Base-by-base conservation (phyloP, 2,888 invertebrate genomes). In the Platycnemis pennipes region DNA sequence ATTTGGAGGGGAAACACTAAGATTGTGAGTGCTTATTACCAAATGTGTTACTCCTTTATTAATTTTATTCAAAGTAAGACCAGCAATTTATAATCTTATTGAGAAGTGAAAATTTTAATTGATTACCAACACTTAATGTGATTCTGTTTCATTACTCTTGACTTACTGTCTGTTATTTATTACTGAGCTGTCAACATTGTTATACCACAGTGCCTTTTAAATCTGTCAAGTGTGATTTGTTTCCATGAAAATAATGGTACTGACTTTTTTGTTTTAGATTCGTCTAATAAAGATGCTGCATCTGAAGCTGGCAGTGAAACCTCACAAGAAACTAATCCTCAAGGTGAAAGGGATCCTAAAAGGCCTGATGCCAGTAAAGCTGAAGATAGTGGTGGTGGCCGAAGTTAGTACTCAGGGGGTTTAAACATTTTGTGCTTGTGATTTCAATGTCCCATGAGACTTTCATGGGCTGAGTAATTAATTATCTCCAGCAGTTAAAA, bases 351-450 rank as follows among this genome's bases (percentile, higher is more conserved):
- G 63, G 69, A 91, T 44, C 56, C 63, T 26, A 56, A 91, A 13
- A 91, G 91, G 56, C 63, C 63, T 91, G 63, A 91, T 56, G 91
- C n/a, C n/a, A 45, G 42, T 56, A 42, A 91, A 63, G 91, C 42
- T 44, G 63, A 91, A n/a, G 44, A 45, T 69, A 63, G 91, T 53
- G 44, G 63, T 69, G 63, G 91, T 53, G 45, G 91, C 63, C 56
- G 42, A 44, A 91, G 91, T 91, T 91, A 91, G 91, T 91, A 91
- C 89, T 89, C 89, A 42, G 63, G 37, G 31, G 77, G 31, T 16
- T 44, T 22, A 91, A 44, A 44, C 63, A 69, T 26, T 91, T 11
- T 63, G 63, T 63, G 16, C 56, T 91, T 69, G 91, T 91, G 91
- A 91, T 91, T 91, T 63, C 44, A 56, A 69, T 44, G n/a, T 44